Evolutionary conservation across 2,113 vertebrate genomes (phyloP), one percentile per base, ranked within the genome.

Genomic region (Hippopotamus amphibius): DNA sequence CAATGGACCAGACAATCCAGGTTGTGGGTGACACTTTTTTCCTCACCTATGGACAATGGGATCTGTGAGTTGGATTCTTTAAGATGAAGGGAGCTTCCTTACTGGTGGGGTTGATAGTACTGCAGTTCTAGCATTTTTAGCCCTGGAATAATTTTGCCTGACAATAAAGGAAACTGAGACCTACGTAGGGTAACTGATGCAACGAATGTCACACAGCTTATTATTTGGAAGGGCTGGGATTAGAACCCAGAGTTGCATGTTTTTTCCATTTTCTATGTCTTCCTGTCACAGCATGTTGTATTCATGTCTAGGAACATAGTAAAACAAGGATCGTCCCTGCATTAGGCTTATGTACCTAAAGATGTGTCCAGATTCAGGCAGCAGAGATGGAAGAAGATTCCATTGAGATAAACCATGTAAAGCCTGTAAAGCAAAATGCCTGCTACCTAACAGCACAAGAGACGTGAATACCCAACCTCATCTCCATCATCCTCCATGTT

Each of bases 401-500:
- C 7, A 5, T 1, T 14, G 55, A 66, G n/a, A 50, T 50, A 16
- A 71, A 65, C 37, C 46, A 1, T 7, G n/a, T 15, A 4, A 3
- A 63, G 21, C 3, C 6, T 30, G 33, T 26, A 33, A 0, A 15
- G 48, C 8, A 22, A 55, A 66, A 57, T 5, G 8, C n/a, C 55
- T 30, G 28, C 50, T 37, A 0, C 8, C 13, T 41, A 13, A 41
- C n/a, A 48, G 50, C 16, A 17, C 37, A 0, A 0, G 17, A 46
- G n/a, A 41, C n/a, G 0, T 0, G 0, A 28, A 8, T 9, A 4
- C 28, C 43, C 22, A 13, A 26, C 15, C 26, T 43, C 33, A 9
- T 74, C 17, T 17, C 50, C 8, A 2, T 57, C 28, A 0, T 12
- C 15, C 0, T 33, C 24, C 0, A 5, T 0, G 13, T 16, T 30